Percentiles rank a stretch among this genome's conserved stretches.
phyloP scores from a whole-genome alignment of 2,888 invertebrate species.

The Parnassius smintheus region DNA sequence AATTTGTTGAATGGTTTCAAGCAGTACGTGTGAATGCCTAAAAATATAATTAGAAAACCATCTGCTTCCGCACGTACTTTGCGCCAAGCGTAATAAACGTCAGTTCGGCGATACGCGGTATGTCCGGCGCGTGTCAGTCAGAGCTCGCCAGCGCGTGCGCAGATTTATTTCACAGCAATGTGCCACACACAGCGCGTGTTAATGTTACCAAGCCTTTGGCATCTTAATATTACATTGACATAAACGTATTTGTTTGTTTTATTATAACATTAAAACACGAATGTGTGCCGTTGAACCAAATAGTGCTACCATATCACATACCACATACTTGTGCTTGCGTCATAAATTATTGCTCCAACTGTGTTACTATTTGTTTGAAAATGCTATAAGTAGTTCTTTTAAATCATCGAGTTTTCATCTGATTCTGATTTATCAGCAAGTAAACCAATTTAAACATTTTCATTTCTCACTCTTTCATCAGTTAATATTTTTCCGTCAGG shows the following conservation, averaged over 20 bases:
- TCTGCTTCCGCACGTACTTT: slow-evolving; percentile 29
- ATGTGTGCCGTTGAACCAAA: background rate
- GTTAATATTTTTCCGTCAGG: no score
- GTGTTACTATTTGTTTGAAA: no score
- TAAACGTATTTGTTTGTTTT: background rate
- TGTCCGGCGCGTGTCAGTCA: slow-evolving; percentile 51
- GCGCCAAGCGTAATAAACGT: slow-evolving; percentile 32
- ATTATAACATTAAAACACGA: background rate
- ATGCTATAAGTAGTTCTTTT: no score
- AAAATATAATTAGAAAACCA: background rate
- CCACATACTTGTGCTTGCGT: background rate
- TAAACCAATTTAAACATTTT: no score
- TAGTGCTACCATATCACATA: background rate
- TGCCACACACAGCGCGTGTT: slow-evolving; percentile 22
- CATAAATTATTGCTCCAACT: no score
- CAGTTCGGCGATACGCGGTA: slow-evolving; percentile 29
- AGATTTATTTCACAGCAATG: slow-evolving; percentile 30
- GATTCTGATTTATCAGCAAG: no score
- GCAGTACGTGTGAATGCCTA: no score
- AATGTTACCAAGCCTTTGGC: slow-evolving; percentile 4
- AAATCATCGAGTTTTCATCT: no score
- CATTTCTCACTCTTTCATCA: no score
- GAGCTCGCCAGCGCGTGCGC: slow-evolving; percentile 34
- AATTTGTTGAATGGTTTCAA: no score
- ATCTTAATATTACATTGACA: slow-evolving; percentile 7